Evolutionary conservation across 1,140 invertebrate genomes (phyloP), one percentile per base, ranked within the genome.

Genomic region (Drosophila carrolli): DNA sequence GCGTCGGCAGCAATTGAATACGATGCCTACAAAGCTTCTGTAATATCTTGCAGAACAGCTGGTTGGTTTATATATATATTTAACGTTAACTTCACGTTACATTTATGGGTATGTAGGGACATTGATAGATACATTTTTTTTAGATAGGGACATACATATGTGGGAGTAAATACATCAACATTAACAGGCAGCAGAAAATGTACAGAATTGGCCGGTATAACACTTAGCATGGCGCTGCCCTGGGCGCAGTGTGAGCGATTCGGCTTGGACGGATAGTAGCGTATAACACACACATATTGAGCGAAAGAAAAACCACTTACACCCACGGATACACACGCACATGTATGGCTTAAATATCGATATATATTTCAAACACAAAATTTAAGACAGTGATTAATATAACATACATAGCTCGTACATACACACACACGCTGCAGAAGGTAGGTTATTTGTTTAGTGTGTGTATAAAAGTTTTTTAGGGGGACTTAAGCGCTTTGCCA

Each of bases 181-280:
- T 67, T 57, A 27, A 55, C 41, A 59, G 56, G 44, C 41, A 81
- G 65, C 53, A 59, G 50, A 14, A 51, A 72, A 80, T 73, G 35
- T 60, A 80, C 58, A 88, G 47, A 53, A 76, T 59, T 73, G 71
- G 66, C 62, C 80, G 75, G 75, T 76, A 88, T 66, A 78, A 86
- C 67, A 82, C 78, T 82, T 88, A 72, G 81, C 75, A 76, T 59
- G 78, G 76, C 71, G 72, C 55, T 78, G 61, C 38, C 66, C 72
- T 60, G 58, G 37, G 72, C 76, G 48, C 61, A 47, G 43, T 78
- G 76, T 55, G 59, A 78, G 67, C 41, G 62, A 32, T 62, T 82
- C 43, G 55, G 57, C 43, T 73, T 46, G 70, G 55, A 72, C 66
- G 46, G 44, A 53, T 51, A 16, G 38, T 54, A 74, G 72, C 58